These are phyloP conservation scores for Tringa solitaria DNA, from an alignment of 2,113 vertebrate species.

Conservation along the genomic window DNA sequence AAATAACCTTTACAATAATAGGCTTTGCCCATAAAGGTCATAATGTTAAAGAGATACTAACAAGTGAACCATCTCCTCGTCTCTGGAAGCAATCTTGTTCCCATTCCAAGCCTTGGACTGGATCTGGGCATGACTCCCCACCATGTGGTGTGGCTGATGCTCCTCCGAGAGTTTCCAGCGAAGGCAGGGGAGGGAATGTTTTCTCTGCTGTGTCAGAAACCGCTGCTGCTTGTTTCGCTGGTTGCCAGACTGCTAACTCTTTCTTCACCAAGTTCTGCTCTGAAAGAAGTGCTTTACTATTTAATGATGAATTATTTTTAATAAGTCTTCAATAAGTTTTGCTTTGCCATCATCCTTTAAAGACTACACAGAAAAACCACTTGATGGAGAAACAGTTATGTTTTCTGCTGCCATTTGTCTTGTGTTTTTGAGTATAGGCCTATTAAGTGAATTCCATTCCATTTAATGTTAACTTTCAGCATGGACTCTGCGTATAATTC, in stretches of 20 bases:
- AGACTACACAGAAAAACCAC: background rate
- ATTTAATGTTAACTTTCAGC: background rate
- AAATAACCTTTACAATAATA: conserved; percentile 4
- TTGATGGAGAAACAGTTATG: background rate
- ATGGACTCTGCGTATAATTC: background rate
- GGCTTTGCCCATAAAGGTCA: background rate
- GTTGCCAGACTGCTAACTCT: background rate
- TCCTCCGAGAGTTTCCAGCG: background rate
- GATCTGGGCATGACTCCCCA: background rate
- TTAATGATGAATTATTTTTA: background rate
- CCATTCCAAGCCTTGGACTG: background rate
- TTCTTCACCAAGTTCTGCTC: background rate
- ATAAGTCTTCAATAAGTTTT: background rate
- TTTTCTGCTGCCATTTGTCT: background rate
- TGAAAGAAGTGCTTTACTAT: background rate
- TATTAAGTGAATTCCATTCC: background rate
- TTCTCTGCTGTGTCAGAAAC: background rate
- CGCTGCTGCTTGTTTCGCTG: background rate
- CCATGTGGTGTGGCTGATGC: background rate
- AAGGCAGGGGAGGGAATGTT: background rate
- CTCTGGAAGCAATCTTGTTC: conserved; percentile 6
- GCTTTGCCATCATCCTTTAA: background rate
- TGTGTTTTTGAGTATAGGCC: background rate
- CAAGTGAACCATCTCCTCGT: background rate
- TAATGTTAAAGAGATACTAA: conserved; percentile 13